A percentile compares a stretch with the other conserved stretches of the same genome.
phyloP scores from a whole-genome alignment of 1,140 invertebrate species.

The Aricia agestis region DNA sequence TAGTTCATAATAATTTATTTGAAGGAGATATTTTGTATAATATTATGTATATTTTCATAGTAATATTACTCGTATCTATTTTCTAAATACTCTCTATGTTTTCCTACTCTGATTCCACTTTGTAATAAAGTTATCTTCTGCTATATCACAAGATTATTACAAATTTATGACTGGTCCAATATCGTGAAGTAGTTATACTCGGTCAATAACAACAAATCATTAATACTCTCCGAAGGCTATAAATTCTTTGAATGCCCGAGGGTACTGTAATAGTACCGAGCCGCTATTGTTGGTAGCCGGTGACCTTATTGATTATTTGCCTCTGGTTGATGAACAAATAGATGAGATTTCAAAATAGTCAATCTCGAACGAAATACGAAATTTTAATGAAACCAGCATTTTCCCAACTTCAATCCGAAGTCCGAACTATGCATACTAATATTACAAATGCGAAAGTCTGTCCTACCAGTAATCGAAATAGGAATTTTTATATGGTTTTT shows the following conservation, averaged over 20 bases:
- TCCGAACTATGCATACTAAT: too few relatives aligned
- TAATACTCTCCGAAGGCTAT: constrained; percentile 12
- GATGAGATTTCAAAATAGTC: not conserved
- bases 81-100: not conserved
- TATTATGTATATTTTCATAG: too few relatives aligned
- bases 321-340: constrained; percentile 13
- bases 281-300: not conserved
- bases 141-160: not conserved
- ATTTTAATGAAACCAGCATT: not conserved
- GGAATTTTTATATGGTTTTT: too few relatives aligned
- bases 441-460: too few relatives aligned
- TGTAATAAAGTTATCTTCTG: not conserved
- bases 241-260: constrained; percentile 13
- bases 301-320: constrained; percentile 11
- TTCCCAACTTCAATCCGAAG: not conserved
- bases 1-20: too few relatives aligned
- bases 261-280: constrained; percentile 1
- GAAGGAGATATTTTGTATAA: too few relatives aligned
- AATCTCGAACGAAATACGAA: not conserved
- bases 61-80: not conserved
- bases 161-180: not conserved
- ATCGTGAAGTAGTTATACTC: not conserved
- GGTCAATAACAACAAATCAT: constrained; percentile 12
- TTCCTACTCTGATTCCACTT: not conserved
- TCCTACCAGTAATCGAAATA: too few relatives aligned